Evolutionary conservation across 2,888 invertebrate genomes (phyloP).

Genomic region (Melanophora roralis): DNA sequence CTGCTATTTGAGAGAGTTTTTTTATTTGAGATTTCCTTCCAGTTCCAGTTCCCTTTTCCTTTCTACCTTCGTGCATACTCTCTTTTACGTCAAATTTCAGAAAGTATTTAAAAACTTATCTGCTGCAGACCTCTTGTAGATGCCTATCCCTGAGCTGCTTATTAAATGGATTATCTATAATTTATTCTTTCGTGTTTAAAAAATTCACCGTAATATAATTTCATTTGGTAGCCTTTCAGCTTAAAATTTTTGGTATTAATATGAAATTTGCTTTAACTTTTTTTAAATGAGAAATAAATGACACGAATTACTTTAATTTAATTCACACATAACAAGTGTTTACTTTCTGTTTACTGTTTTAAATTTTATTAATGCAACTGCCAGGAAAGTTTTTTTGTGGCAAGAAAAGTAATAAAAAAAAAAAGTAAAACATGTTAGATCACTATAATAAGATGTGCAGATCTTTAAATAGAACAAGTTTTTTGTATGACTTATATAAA

Average conservation of each 20-base stretch:
- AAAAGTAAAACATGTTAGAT: conserved; percentile 1
- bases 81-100: too few species aligned
- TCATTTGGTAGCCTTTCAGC: background rate
- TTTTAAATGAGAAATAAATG: conserved; percentile 49
- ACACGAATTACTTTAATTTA: conserved; percentile 59
- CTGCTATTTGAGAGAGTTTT: too few species aligned
- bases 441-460: too few species aligned
- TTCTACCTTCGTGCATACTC: too few species aligned
- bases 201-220: conserved; percentile 29
- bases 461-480: too few species aligned
- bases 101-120: too few species aligned
- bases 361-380: conserved; percentile 35
- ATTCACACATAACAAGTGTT: conserved; percentile 61
- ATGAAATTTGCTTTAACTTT: conserved; percentile 18
- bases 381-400: background rate
- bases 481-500: too few species aligned
- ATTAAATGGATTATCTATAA: conserved; percentile 54
- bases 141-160: conserved; percentile 30
- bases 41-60: too few species aligned
- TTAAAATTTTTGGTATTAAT: background rate
- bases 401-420: conserved; percentile 5
- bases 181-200: conserved; percentile 53
- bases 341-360: conserved; percentile 43
- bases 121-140: too few species aligned
- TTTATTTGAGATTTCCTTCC: too few species aligned